Evolutionary conservation across 2,113 vertebrate genomes (phyloP), one percentile per base, ranked within the genome.

Genomic region (Rissa tridactyla): DNA sequence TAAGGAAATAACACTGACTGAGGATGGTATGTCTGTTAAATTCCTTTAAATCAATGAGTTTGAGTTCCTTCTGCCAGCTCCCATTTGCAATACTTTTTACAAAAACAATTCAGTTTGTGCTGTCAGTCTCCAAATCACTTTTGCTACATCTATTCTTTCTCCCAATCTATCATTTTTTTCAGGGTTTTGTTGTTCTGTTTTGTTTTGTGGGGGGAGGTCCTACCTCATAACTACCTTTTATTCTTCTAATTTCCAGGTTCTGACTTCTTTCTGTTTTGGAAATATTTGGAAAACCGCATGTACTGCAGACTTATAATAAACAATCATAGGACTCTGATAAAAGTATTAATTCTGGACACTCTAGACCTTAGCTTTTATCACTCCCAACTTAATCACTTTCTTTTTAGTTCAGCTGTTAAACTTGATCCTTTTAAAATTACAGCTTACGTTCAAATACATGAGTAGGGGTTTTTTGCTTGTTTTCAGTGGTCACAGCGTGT

Each of bases 151-250:
- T 52, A 29, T 73, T 55, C 25, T 81, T 88, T 65, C 27, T 84
- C 64, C 30, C 6, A 55, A 2, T 55, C 5, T 29, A 21, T 10
- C 12, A 3, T 5, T 13, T 88, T 79, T 65, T 66, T 60, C 13
- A 20, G 6, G 4, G 0, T 1, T 44, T 46, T 76, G 8, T 42
- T 72, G 25, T 69, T 42, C 25, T 54, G 10, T 40, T 88, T 57
- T 32, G 2, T 30, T 86, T 61, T 15, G 19, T 19, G 3, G 5
- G 7, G 3, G 4, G 4, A 30, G 2, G 4, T 47, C 20, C 15
- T 77, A 40, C 22, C 19, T 72, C 13, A 46, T 36, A 64, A 49
- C 3, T 65, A 20, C 6, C 69, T 81, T 83, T 93, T 71, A 58
- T n/a, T 44, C 15, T 82, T 66, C 9, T 83, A 23, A 51, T 44